Evolutionary conservation across 2,797 vertebrate species (phyloP).

Genomic region (Muscicapa striata): DNA sequence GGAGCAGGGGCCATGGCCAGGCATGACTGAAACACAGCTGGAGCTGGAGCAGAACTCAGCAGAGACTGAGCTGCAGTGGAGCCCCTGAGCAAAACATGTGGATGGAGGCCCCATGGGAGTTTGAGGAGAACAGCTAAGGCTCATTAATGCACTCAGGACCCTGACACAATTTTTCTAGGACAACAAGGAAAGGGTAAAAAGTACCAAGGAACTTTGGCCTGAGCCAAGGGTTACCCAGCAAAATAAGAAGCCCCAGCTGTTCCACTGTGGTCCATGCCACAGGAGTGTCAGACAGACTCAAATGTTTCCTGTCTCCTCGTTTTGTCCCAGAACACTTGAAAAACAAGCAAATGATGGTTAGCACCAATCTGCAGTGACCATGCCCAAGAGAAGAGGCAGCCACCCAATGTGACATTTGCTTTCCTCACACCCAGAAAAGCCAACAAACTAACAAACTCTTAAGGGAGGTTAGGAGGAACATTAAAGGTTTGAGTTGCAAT

Average conservation of each 20-base stretch:
- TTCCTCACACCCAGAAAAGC: not conserved
- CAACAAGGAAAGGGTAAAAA: not conserved
- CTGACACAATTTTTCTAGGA: not conserved
- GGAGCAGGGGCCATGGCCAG: not conserved
- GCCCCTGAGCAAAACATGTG: not conserved
- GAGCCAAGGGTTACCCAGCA: not conserved
- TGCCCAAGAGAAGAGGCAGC: not conserved
- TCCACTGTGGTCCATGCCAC: not conserved
- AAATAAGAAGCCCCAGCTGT: not conserved
- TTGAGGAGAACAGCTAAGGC: not conserved
- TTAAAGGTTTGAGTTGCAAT: not conserved
- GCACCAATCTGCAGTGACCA: not conserved
- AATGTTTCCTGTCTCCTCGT: not conserved
- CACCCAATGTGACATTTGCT: not conserved
- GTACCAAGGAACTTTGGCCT: not conserved
- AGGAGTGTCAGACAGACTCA: not conserved
- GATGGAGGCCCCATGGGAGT: not conserved
- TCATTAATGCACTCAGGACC: not conserved
- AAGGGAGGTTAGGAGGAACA: not conserved
- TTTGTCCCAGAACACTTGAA: slow-evolving; percentile 11
- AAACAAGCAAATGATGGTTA: not conserved
- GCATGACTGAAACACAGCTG: not conserved
- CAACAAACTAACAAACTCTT: not conserved
- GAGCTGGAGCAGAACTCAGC: not conserved
- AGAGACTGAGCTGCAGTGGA: not conserved